phyloP scores from a whole-genome alignment of 2,797 vertebrate species.

The Arremon aurantiirostris region DNA sequence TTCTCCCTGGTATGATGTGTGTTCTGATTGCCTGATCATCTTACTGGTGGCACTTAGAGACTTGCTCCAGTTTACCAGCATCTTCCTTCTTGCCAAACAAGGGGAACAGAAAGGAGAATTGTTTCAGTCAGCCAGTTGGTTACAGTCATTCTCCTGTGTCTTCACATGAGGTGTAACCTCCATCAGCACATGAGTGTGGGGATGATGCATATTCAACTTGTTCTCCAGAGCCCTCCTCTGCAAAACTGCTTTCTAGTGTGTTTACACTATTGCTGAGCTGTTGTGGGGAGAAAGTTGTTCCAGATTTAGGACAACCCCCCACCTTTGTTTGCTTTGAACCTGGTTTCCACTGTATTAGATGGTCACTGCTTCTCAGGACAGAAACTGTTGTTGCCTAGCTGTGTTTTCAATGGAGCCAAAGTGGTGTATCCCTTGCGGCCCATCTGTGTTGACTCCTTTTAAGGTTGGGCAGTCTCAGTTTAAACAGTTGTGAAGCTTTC shows the following conservation, averaged over 20 bases:
- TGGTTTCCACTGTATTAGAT: not conserved
- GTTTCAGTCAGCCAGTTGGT: not conserved
- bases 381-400: not conserved
- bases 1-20: not conserved
- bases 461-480: not conserved
- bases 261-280: not conserved
- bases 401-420: not conserved
- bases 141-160: not conserved
- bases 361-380: not conserved
- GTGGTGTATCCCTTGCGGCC: not conserved
- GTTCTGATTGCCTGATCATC: not conserved
- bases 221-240: not conserved
- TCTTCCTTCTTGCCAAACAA: not conserved
- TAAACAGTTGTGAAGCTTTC: not conserved
- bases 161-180: not conserved
- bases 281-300: not conserved
- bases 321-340: not conserved
- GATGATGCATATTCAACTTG: not conserved
- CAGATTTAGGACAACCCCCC: rapidly evolving
- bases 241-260: not conserved
- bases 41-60: not conserved
- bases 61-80: not conserved
- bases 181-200: not conserved
- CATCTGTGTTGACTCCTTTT: not conserved
- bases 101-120: not conserved